These are phyloP conservation scores for Eupithecia centaureata DNA, from an alignment of 2,888 invertebrate species.

Conservation along the genomic window DNA sequence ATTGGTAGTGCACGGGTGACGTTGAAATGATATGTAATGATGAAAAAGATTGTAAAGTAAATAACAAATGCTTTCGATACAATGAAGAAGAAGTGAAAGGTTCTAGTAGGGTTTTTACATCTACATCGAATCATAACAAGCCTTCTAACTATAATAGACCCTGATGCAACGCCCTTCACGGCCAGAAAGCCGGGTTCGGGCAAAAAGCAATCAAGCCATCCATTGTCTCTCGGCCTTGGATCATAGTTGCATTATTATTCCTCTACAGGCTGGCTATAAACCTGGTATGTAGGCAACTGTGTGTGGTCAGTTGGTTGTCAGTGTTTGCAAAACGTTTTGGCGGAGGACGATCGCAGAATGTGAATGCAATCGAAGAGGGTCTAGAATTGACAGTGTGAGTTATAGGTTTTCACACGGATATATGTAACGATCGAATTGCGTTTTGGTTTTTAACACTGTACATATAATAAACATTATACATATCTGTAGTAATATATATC, in stretches of 20 bases:
- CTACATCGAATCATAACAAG: neutral
- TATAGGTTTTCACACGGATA: conserved; percentile 26
- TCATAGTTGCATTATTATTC: conserved; percentile 71
- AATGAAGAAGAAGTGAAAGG: neutral
- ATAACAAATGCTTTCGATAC: neutral
- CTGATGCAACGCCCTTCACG: conserved; percentile 34
- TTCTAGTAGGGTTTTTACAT: neutral
- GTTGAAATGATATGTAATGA: neutral
- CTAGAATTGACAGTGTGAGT: conserved; percentile 29
- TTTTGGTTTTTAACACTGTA: conserved; percentile 5
- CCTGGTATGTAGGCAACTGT: conserved; percentile 64
- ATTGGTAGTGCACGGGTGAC: neutral
- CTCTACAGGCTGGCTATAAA: conserved; percentile 56
- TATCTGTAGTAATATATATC: too few relatives aligned
- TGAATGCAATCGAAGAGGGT: conserved; percentile 51
- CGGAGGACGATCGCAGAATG: conserved; percentile 61
- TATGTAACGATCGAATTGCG: neutral
- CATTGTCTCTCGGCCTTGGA: conserved; percentile 66
- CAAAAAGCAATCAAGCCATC: conserved; percentile 69
- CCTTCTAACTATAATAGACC: neutral
- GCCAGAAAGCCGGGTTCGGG: conserved; percentile 45
- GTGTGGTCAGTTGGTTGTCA: conserved; percentile 67
- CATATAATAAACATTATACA: too few relatives aligned
- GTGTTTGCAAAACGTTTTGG: conserved; percentile 58
- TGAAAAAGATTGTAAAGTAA: neutral